Percentiles rank a stretch among this genome's conserved stretches.
phyloP scores from a whole-genome alignment of 2,797 vertebrate genomes.

The Microctenopoma steveboyesi region DNA sequence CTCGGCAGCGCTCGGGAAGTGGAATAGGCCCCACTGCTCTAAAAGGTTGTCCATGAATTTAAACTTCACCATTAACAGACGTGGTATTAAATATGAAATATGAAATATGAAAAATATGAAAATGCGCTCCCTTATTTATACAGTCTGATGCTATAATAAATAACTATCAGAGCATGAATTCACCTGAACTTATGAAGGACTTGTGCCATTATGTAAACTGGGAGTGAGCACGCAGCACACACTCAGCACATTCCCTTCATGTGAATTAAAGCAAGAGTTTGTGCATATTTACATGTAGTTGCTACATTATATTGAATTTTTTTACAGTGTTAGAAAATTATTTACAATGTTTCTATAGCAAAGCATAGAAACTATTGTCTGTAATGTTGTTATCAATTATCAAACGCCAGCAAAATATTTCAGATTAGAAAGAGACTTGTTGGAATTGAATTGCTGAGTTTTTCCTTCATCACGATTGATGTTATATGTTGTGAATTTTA shows the following conservation, averaged over 20 bases:
- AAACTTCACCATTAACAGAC: not conserved
- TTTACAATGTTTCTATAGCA: not conserved
- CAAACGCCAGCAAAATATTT: too few species aligned
- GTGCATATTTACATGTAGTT: not conserved
- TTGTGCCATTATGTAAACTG: too few species aligned
- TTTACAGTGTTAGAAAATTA: not conserved
- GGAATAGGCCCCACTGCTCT: not conserved
- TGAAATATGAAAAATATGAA: too few species aligned
- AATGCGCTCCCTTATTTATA: too few species aligned
- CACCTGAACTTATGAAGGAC: too few species aligned
- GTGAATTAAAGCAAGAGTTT: not conserved
- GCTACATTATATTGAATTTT: not conserved
- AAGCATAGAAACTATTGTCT: not conserved
- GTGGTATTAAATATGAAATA: not conserved
- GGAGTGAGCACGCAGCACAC: too few species aligned
- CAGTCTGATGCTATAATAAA: too few species aligned
- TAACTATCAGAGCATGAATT: too few species aligned
- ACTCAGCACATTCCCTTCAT: not conserved
- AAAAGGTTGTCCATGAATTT: not conserved
- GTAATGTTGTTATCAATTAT: not conserved
- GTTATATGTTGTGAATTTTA: not conserved
- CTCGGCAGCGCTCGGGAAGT: fast-evolving
- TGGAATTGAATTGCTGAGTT: not conserved
- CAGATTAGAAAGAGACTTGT: not conserved
- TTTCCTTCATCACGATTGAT: not conserved